Evolutionary conservation across 2,888 invertebrate genomes (phyloP), one percentile per base, ranked within the genome.

Genomic region (Xestoiulus laeticollis): DNA sequence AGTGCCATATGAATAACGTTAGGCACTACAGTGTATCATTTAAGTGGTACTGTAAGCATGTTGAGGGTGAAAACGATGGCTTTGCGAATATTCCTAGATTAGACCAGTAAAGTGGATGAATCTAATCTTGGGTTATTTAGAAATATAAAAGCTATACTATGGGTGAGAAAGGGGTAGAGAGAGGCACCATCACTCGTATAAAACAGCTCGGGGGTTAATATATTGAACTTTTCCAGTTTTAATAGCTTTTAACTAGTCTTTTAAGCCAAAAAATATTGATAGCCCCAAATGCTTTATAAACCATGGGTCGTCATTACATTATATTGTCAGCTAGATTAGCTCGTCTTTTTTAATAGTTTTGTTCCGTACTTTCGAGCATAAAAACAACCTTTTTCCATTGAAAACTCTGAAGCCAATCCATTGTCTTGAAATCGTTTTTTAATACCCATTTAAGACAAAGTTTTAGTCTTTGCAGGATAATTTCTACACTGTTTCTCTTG

Each of bases 161-260:
- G 68, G 12, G 22, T 12, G 26, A 68, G 22, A 8, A 68, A 68
- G 22, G 68, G 68, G 26, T 26, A 12, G 0, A 22, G 22, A 12
- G 59, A 59, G n/a, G 26, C 68, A 68, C 30, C 14, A 8, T 78
- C 14, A 3, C 78, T 30, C 12, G 14, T 78, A 30, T 30, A 30
- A 78, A 78, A 78, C 68, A 78, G 78, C 78, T 32, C 78, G 12
- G 38, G 12, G 68, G 68, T 68, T 68, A 68, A 68, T 68, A 22
- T 22, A 68, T 68, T 22, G 68, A 68, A 68, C 26, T 22, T 68
- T 22, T 68, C 22, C 22, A 6, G 26, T 68, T 68, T 68, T 68
- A 68, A 68, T 68, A 26, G 68, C 68, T 68, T 68, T 68, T 68
- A 68, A 26, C 68, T 10, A 68, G 68, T 22, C 22, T 68, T 68